These are phyloP conservation scores for Eucriotettix oculatus DNA, from an alignment of 2,888 invertebrate species.

Conservation along the genomic window DNA sequence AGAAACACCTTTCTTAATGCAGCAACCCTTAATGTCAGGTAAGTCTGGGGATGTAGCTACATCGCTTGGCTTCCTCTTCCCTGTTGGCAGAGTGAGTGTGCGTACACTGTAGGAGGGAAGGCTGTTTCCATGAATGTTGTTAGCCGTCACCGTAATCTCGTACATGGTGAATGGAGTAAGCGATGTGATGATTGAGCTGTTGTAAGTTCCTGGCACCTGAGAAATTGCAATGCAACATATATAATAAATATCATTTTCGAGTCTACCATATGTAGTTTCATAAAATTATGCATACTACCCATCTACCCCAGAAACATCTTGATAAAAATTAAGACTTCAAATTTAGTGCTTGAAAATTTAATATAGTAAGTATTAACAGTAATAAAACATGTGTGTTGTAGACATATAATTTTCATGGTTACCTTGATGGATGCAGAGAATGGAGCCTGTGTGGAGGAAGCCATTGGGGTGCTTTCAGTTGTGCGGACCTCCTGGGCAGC, in stretches of 20 bases:
- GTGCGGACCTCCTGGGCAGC: constrained; percentile 26
- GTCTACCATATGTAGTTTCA: too few relatives aligned
- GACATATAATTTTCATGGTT: too few relatives aligned
- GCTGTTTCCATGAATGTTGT: constrained; percentile 58
- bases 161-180: constrained; percentile 69
- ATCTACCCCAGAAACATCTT: too few relatives aligned
- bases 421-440: too few relatives aligned
- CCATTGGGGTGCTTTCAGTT: constrained; percentile 18
- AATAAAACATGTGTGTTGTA: too few relatives aligned
- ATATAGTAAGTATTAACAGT: too few relatives aligned
- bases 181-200: constrained; percentile 39
- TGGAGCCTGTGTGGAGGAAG: too few relatives aligned
- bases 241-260: too few relatives aligned
- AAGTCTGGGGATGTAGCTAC: constrained; percentile 43
- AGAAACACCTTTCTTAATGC: constrained; percentile 50
- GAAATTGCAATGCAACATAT: too few relatives aligned
- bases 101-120: constrained; percentile 57
- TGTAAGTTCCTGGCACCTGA: constrained; percentile 39
- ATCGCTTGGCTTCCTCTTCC: constrained; percentile 35
- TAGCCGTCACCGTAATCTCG: constrained; percentile 55
- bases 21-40: constrained; percentile 61
- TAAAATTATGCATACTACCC: too few relatives aligned
- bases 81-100: constrained; percentile 51
- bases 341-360: too few relatives aligned
- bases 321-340: too few relatives aligned